Evolutionary conservation across 2,888 invertebrate species (phyloP), one percentile per base, ranked within the genome.

Genomic region (Apodemia mormo): DNA sequence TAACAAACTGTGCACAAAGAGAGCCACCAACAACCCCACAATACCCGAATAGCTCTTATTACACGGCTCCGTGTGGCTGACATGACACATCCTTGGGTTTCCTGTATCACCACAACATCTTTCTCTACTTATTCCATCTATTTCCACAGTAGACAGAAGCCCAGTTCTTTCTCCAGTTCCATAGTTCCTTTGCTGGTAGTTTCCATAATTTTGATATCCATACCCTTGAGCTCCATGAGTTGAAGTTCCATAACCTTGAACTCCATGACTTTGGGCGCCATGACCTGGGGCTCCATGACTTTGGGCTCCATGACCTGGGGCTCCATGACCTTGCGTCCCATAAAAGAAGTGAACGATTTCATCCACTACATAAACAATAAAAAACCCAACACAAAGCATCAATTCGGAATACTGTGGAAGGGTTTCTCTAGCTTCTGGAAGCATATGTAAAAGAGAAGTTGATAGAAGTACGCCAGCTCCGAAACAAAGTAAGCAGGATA

Each of bases 381-480:
- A 95, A 81, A 96, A 97, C 0, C 97, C 97, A 3, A 89, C 81
- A 72, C 96, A 96, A 67, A 96, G 90, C 40, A 95, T 85, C 1
- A 96, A 82, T 82, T 96, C 96, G 0, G 96, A 94, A 76, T 95
- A 94, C 56, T 94, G 82, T 0, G 94, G 93, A 66, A 95, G 83
- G 71, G 89, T 87, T 72, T 95, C 94, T 68, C 96, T 93, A 37
- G 96, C 95, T 92, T 97, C 97, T n/a, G 97, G 97, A 5, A 97
- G 87, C 93, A 97, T 96, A 85, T 97, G 97, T 29, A 96, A 93
- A 49, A 97, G 76, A 0, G 97, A 95, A 0, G 97, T 97, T 0
- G 96, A 95, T 5, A 97, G 86, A 5, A 97, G 92, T 33, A 97
- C 96, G 1, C 97, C 97, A 7, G 96, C 97, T 3, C 97, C 97